phyloP scores from a whole-genome alignment of 1,140 invertebrate species.

The Drosophila teissieri region DNA sequence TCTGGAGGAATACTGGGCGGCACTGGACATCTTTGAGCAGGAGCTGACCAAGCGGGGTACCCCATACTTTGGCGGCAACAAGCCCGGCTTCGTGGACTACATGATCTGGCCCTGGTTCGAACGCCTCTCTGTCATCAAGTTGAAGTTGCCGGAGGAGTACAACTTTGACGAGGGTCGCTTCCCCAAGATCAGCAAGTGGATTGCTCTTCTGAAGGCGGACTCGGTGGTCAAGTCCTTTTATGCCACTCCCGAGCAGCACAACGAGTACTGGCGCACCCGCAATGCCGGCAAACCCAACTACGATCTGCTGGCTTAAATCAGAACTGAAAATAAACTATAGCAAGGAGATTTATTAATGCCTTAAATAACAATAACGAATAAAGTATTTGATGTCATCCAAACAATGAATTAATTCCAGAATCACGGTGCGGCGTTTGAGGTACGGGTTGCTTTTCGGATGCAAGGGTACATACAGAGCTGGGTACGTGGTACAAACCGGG shows the following conservation, averaged over 20 bases:
- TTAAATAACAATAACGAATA: not conserved
- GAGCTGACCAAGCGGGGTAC: slow-evolving; percentile 88
- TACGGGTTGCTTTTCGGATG: too few species aligned
- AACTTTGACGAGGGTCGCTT: slow-evolving; percentile 54
- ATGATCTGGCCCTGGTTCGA: slow-evolving; percentile 97
- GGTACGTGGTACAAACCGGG: too few species aligned
- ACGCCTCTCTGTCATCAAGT: slow-evolving; percentile 77
- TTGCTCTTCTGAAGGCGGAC: slow-evolving; percentile 43
- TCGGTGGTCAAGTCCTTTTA: slow-evolving; percentile 42
- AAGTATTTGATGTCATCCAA: not conserved
- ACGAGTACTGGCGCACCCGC: slow-evolving; percentile 42
- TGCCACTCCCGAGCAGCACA: slow-evolving; percentile 55
- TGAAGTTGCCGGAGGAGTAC: slow-evolving; percentile 33
- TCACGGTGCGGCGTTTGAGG: too few species aligned
- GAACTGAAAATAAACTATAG: not conserved
- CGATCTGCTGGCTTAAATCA: slow-evolving; percentile 52
- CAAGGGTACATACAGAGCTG: too few species aligned
- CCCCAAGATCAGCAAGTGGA: slow-evolving; percentile 43
- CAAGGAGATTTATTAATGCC: not conserved
- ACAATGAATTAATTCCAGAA: too few species aligned
- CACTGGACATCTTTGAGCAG: slow-evolving; percentile 88
- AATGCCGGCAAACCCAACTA: slow-evolving; percentile 47
- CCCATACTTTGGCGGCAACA: slow-evolving; percentile 88
- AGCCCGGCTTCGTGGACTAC: slow-evolving; percentile 91
- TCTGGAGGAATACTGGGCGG: slow-evolving; percentile 69